Evolutionary conservation across 1,140 invertebrate genomes (phyloP), one percentile per base, ranked within the genome.

Genomic region (Drosophila ambigua): DNA sequence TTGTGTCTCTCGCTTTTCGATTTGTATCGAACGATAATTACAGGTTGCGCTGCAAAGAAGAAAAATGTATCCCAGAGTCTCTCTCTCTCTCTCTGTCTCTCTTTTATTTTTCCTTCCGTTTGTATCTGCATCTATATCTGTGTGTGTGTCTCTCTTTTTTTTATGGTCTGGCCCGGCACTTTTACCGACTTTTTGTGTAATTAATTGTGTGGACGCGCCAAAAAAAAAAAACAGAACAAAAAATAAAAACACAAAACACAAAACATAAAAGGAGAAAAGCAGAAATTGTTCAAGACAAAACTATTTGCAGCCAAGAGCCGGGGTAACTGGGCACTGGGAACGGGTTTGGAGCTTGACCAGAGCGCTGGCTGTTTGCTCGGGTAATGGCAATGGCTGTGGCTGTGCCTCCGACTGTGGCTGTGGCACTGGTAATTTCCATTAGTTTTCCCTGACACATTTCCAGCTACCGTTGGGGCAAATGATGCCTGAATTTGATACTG

Each of bases 21-120:
- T 83, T 83, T 84, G 80, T 83, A 83, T 83, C 80, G 80, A 84
- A 79, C 77, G 80, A 83, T 83, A 83, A 83, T 83, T 83, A 83
- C 72, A 84, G 80, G 80, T 83, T 83, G 60, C 48, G 76, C 60
- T 72, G 68, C 74, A 79, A 4, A 84, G 64, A 82, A 78, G 79
- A 82, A 82, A 82, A 82, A 82, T 82, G 68, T 59, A 55, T 35
- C 66, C 11, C 24, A n/a, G 9, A 35, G 31, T 39, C 50, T n/a
- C 23, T 16, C 23, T 15, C 8, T 28, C 0, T 20, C 20, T 20
- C 20, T 51, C 7, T 20, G 44, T 20, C 49, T 20, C 50, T 48
- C 64, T 44, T 39, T 41, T 48, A 15, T 20, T 15, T 23, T 43
- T 53, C 41, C 28, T 13, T 23, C 20, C 7, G 13, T 26, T 9